Base-by-base conservation (phyloP, 2,113 vertebrate species). In the Rattus norvegicus region DNA sequence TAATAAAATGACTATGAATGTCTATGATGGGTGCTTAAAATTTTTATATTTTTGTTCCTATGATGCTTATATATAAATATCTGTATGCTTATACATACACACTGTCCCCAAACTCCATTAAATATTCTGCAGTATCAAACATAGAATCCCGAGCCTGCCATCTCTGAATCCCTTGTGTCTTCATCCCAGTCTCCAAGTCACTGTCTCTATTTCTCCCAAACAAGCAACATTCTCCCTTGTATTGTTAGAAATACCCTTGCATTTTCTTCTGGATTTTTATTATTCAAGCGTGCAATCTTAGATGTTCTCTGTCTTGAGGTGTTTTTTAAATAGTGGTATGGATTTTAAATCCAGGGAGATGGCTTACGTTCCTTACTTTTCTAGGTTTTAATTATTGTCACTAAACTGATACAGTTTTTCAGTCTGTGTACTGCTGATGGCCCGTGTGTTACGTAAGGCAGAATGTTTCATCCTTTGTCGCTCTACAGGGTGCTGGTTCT, bases 111-210 rank as follows among this genome's bases (percentile, higher is more conserved):
- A 36, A 76, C 10, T 90, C 59, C 26, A 77, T 61, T 79, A 77
- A 63, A 92, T 36, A 92, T 88, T 92, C 69, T 77, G 43, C 20
- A 59, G 69, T 36, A 24, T 67, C 56, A 95, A 87, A 95, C 92
- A 63, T 63, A 87, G 47, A 93, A 72, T 49, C 49, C 24, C 59
- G 28, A 95, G 12, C 1, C n/a, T 94, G 47, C 2, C 5, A 77
- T 14, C 8, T 10, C 56, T 75, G 63, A 70, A 70, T 4, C 8
- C 5, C 14, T 24, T 85, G 13, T 54, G 4, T 47, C 84, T 89
- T 24, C 20, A 88, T 70, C 33, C 14, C 17, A 22, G 56, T 69
- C 14, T 75, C 43, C 14, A 17, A 26, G 56, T 77, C 14, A 72
- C 1, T 75, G 36, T 39, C 5, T 86, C 30, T 36, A 1, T 61